Percentiles rank a stretch among this genome's conserved stretches.
Evolutionary conservation across 2,797 vertebrate species (phyloP).

Genomic region (Tragopan temminckii): DNA sequence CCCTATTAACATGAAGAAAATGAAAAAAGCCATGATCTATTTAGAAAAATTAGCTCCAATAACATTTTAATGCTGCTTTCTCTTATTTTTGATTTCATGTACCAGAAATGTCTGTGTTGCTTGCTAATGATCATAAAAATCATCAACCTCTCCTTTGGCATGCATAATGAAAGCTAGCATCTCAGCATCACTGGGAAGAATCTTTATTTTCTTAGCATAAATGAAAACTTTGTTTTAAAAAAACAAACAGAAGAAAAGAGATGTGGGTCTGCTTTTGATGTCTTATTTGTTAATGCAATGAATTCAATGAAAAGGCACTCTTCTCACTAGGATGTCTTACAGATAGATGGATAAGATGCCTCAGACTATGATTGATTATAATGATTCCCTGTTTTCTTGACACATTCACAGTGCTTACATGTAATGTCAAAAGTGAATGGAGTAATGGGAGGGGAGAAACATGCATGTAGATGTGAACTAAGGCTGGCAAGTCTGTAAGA

Average conservation of each 20-base stretch:
- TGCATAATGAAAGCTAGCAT: constrained; percentile 79
- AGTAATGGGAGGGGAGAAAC: not conserved
- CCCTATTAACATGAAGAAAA: constrained; percentile 19
- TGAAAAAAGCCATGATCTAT: constrained; percentile 43
- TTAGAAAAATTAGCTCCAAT: constrained; percentile 44
- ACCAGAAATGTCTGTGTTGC: constrained; percentile 70
- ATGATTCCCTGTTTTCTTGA: not conserved
- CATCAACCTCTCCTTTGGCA: constrained; percentile 63
- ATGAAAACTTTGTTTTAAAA: constrained; percentile 72
- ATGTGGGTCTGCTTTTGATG: not conserved
- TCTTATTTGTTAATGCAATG: not conserved
- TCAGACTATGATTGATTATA: not conserved
- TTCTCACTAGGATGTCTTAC: not conserved
- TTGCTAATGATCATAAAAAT: constrained; percentile 75
- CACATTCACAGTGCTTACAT: not conserved
- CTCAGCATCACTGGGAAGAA: constrained; percentile 61
- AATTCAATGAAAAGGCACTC: not conserved
- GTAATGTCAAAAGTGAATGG: not conserved
- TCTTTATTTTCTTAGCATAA: constrained; percentile 77
- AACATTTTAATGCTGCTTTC: constrained; percentile 67
- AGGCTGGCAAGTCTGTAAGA: not conserved
- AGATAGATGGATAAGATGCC: not conserved
- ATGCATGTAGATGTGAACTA: rapidly evolving
- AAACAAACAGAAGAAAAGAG: constrained; percentile 41
- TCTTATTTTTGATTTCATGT: constrained; percentile 60